These are phyloP conservation scores for Microcebus murinus DNA, from an alignment of 2,113 vertebrate species.

Conservation along the genomic window DNA sequence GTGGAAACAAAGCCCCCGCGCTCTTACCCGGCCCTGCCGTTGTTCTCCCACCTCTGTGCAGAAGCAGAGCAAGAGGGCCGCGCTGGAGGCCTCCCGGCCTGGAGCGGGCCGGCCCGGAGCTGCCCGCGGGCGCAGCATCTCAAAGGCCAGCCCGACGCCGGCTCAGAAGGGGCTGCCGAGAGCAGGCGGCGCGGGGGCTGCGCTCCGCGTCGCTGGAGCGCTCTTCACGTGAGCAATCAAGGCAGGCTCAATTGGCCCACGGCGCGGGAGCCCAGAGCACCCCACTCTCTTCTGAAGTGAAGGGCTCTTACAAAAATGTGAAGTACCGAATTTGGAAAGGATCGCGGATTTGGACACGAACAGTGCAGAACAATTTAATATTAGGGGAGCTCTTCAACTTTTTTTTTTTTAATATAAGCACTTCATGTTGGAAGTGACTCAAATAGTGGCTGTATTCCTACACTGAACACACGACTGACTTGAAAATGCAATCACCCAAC, in stretches of 20 bases:
- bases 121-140: accelerated
- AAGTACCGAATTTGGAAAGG: slow-evolving; percentile 80
- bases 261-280: slow-evolving; percentile 73
- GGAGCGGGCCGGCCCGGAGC: background rate
- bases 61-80: background rate
- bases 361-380: slow-evolving; percentile 79
- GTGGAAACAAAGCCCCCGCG: background rate
- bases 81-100: too few species aligned
- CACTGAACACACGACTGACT: slow-evolving; percentile 66
- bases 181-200: slow-evolving; percentile 56
- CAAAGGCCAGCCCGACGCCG: slow-evolving; percentile 38
- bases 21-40: accelerated
- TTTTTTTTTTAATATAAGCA: slow-evolving; percentile 58
- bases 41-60: background rate
- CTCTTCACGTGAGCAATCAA: slow-evolving; percentile 82
- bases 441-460: slow-evolving; percentile 68
- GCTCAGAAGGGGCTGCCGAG: slow-evolving; percentile 65
- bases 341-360: slow-evolving; percentile 71
- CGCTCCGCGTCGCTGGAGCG: slow-evolving; percentile 75
- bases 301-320: slow-evolving; percentile 78
- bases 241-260: slow-evolving; percentile 81
- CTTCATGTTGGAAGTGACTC: slow-evolving; percentile 79
- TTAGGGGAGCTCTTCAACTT: slow-evolving; percentile 74
- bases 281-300: slow-evolving; percentile 83
- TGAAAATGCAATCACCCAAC: slow-evolving; percentile 49